phyloP scores from a whole-genome alignment of 1,140 invertebrate species.

The Agrypnia vestita region DNA sequence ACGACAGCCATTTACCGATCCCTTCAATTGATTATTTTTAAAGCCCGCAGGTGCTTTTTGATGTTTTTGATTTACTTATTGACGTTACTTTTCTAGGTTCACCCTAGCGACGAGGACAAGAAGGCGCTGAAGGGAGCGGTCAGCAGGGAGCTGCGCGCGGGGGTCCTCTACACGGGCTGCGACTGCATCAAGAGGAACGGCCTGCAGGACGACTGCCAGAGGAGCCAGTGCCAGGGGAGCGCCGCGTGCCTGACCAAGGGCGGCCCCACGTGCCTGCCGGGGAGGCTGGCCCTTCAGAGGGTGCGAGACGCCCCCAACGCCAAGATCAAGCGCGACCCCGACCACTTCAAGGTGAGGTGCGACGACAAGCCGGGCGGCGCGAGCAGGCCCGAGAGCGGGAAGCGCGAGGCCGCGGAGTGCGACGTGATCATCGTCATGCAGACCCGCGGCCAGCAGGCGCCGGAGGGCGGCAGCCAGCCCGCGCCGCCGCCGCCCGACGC shows the following conservation, averaged over 20 bases:
- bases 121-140: conserved; percentile 68
- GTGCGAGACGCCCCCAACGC: background rate
- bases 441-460: background rate
- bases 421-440: background rate
- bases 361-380: conserved; percentile 10
- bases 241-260: conserved; percentile 79
- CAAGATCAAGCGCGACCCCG: conserved; percentile 5
- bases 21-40: too few species aligned
- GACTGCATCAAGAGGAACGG: conserved; percentile 85
- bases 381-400: background rate
- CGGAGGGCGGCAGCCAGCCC: background rate
- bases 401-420: background rate
- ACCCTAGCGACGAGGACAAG: background rate
- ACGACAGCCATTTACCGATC: too few species aligned
- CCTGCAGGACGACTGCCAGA: conserved; percentile 81
- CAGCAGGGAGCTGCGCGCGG: conserved; percentile 79
- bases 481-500: too few species aligned
- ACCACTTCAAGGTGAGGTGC: conserved; percentile 19
- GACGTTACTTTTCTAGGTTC: background rate
- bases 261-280: conserved; percentile 79
- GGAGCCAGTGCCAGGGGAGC: conserved; percentile 75
- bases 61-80: too few species aligned
- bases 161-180: conserved; percentile 79
- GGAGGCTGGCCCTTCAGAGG: conserved; percentile 68
- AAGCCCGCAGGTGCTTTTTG: too few species aligned